Percentiles rank a stretch among this genome's conserved stretches.
Evolutionary conservation across 1,140 invertebrate species (phyloP).

Genomic region (Zaprionus taronus): DNA sequence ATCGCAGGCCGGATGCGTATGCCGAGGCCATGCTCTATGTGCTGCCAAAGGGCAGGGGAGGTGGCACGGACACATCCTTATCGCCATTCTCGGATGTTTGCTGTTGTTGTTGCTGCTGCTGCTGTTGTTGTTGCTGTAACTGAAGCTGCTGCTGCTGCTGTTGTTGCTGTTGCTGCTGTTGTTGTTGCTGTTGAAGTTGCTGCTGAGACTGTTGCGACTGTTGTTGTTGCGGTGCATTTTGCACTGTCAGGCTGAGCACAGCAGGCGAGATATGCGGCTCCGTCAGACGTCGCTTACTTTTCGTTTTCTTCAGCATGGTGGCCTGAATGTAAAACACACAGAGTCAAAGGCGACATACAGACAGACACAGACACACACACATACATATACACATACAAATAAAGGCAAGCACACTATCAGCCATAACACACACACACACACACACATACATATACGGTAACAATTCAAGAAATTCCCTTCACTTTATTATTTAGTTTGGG

Average conservation of each 20-base stretch:
- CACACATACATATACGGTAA: slow-evolving; percentile 29
- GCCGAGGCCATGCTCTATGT: slow-evolving; percentile 79
- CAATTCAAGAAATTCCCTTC: slow-evolving; percentile 28
- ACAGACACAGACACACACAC: slow-evolving; percentile 59
- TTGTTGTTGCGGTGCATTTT: slow-evolving; percentile 85
- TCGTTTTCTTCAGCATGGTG: slow-evolving; percentile 92
- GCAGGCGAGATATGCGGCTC: slow-evolving; percentile 91
- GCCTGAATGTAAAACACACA: slow-evolving; percentile 85
- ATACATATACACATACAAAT: slow-evolving; percentile 24
- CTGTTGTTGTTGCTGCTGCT: slow-evolving; percentile 56
- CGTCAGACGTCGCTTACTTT: slow-evolving; percentile 96
- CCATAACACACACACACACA: slow-evolving; percentile 43
- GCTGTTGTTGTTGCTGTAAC: slow-evolving; percentile 52
- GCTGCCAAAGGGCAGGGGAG: slow-evolving; percentile 60
- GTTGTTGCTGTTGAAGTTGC: slow-evolving; percentile 55
- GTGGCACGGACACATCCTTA: slow-evolving; percentile 60
- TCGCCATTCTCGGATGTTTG: slow-evolving; percentile 77
- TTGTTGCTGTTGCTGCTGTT: slow-evolving; percentile 43
- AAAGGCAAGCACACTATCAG: slow-evolving; percentile 40
- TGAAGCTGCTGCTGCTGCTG: slow-evolving; percentile 42
- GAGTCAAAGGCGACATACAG: slow-evolving; percentile 72
- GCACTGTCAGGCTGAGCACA: slow-evolving; percentile 67
- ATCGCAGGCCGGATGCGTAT: slow-evolving; percentile 77
- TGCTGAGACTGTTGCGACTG: slow-evolving; percentile 30
- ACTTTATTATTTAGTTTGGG: background rate